Evolutionary conservation across 2,888 invertebrate genomes (phyloP), one percentile per base, ranked within the genome.

Genomic region (Pachymerium ferrugineum): DNA sequence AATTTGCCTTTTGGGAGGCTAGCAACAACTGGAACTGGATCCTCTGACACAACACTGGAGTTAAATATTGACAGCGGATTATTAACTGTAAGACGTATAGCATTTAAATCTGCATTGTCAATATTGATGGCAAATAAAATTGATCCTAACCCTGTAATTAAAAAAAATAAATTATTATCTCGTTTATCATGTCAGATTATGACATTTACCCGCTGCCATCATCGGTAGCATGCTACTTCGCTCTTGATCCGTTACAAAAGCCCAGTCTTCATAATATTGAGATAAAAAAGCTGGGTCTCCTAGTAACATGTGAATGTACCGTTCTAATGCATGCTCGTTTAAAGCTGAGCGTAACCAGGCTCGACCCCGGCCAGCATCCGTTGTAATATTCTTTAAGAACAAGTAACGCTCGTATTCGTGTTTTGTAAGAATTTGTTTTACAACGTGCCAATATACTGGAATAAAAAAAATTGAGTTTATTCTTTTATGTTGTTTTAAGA

Each of bases 101-200:
- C 28, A 25, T 73, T 92, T 74, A 94, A 85, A 81, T 93, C 92
- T 30, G 89, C 86, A 82, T 92, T 92, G 84, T 97, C 95, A 76
- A 96, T 91, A 80, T 89, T 90, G 81, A 97, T 88, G 25, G 97
- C 97, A 85, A 97, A 97, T 77, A 97, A 85, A 80, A 97, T 91
- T 73, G 93, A 89, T 77, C 90, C 91, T 81, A 97, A 86, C 77
- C 92, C 93, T 91, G 79, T 76, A 79, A 79, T 25, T 25, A 54
- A n/a, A n/a, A 10, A 12, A 54, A 54, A 16, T 54, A 16, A 12
- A n/a, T 8, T 54, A 14, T 54, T 6, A n/a, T 19, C 8, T 8
- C 62, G 19, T 14, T n/a, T n/a, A 54, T 14, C 12, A 54, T 14
- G n/a, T 12, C 19, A n/a, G 8, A 12, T 35, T 35, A 12, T n/a